Conservation (phyloP, 2,113 vertebrate genomes). For the Crocuta crocuta region DNA sequence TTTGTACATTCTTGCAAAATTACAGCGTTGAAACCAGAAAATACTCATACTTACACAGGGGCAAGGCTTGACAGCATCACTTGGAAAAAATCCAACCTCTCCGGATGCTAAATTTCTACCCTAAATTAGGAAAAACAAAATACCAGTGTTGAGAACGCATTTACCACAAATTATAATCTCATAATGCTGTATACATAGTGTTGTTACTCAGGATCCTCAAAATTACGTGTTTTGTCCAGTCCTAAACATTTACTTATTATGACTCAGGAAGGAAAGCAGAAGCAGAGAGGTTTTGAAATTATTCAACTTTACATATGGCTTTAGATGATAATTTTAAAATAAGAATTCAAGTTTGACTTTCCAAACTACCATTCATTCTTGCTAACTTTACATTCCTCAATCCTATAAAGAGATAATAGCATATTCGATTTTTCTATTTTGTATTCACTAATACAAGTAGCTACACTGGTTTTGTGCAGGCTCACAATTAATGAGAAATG, state of each 20-base stretch:
- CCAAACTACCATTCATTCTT: background rate
- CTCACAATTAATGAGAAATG: background rate
- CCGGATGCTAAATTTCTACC: conserved; percentile 94
- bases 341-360: conserved; percentile 6
- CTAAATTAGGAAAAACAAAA: conserved; percentile 88
- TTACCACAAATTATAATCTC: background rate
- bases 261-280: background rate
- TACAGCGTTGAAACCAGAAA: conserved; percentile 42
- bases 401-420: background rate
- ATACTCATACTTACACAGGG: conserved; percentile 93
- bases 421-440: background rate
- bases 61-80: conserved; percentile 95
- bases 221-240: background rate
- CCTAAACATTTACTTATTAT: background rate
- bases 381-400: background rate
- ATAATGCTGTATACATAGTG: background rate
- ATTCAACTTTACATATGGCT: background rate
- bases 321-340: background rate
- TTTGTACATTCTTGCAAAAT: conserved; percentile 40
- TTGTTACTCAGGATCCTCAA: background rate
- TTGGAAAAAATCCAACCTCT: conserved; percentile 97
- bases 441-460: background rate
- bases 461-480: background rate
- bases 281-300: background rate
- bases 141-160: conserved; percentile 57